Evolutionary conservation across 1,140 invertebrate genomes (phyloP).

Genomic region (Uloborus diversus): DNA sequence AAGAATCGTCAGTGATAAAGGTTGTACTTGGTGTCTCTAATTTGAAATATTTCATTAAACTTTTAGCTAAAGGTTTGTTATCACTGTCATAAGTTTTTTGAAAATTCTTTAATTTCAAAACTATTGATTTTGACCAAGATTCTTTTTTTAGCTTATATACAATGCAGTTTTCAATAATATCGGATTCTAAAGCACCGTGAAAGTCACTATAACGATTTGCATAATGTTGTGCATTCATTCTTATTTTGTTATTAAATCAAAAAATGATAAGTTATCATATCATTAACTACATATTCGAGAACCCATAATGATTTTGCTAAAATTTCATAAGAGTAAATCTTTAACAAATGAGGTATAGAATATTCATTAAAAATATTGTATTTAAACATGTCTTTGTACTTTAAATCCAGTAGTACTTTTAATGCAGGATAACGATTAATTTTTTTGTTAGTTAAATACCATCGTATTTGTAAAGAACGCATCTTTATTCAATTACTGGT

Average conservation of each 20-base stretch:
- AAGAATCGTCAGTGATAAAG: slow-evolving; percentile 8
- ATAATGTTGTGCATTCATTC: slow-evolving; percentile 32
- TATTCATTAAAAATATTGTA: too few relatives aligned
- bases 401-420: too few relatives aligned
- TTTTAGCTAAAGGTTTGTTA: background rate
- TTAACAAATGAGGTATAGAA: too few relatives aligned
- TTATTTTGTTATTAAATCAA: too few relatives aligned
- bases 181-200: background rate
- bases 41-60: slow-evolving; percentile 18
- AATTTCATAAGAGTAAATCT: too few relatives aligned
- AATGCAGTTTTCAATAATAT: background rate
- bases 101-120: slow-evolving; percentile 30
- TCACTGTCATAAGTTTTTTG: background rate
- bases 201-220: background rate
- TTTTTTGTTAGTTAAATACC: too few relatives aligned
- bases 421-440: too few relatives aligned
- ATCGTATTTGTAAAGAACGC: too few relatives aligned
- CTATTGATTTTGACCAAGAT: background rate
- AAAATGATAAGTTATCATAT: too few relatives aligned
- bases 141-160: background rate
- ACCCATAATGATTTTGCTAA: too few relatives aligned
- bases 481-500: background rate
- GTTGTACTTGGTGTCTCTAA: background rate
- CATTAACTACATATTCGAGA: too few relatives aligned
- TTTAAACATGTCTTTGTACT: too few relatives aligned